Evolutionary conservation across 2,113 vertebrate genomes (phyloP).

Genomic region (Hypanus sabinus): DNA sequence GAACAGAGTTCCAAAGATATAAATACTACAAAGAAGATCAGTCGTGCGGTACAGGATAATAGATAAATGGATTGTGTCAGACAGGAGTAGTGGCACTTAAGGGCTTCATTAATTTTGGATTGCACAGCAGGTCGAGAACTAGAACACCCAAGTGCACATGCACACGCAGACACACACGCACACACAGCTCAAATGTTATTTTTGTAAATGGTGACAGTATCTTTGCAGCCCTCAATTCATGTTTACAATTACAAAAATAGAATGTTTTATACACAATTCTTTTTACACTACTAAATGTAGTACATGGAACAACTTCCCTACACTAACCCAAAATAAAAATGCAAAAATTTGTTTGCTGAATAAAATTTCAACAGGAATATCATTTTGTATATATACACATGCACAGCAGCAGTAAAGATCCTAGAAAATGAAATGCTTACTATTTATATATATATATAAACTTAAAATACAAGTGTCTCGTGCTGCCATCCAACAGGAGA

Average conservation of each 20-base stretch:
- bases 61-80: conserved; percentile 25
- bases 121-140: neutral
- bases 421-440: neutral
- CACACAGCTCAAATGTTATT: neutral
- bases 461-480: neutral
- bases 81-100: conserved; percentile 19
- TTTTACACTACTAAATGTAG: neutral
- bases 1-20: conserved; percentile 60
- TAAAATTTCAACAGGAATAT: conserved; percentile 15
- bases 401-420: neutral
- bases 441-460: neutral
- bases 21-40: conserved; percentile 47
- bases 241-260: conserved; percentile 64
- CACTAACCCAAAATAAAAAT: neutral
- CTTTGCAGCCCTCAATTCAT: conserved; percentile 48
- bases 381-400: neutral
- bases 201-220: neutral
- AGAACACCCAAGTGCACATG: too few species aligned
- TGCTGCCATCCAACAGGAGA: neutral
- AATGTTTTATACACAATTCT: conserved; percentile 45
- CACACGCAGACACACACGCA: neutral
- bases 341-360: neutral
- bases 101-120: too few species aligned
- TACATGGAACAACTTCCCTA: conserved; percentile 7
- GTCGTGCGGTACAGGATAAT: conserved; percentile 39